Base-by-base conservation (phyloP, 2,797 vertebrate genomes). In the Babyrousa celebensis region DNA sequence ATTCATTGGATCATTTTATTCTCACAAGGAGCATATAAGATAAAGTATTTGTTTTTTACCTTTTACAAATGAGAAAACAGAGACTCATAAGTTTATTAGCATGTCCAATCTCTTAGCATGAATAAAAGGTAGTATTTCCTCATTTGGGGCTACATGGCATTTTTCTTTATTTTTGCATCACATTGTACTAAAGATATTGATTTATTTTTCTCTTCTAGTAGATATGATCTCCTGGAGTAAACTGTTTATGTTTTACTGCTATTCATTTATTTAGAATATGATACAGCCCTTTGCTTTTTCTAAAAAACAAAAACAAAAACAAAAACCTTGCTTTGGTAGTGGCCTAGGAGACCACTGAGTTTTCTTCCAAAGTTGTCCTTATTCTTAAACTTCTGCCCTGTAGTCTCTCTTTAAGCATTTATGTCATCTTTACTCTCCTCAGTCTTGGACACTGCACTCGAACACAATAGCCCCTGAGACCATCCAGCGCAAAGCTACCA, bases 61-160 rank as follows among this genome's bases (percentile, higher is more conserved):
- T 67, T 91, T 90, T 43, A 62, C 11, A 91, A 75, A 52, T 67
- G 14, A 95, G 71, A 52, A 80, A 95, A 84, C 1, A 6, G 12
- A 85, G 14, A 58, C 3, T 67, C 12, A 23, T 21, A n/a, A 2
- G 1, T 58, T 77, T 72, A 52, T 84, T 92, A 48, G 79, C 79
- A 71, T 63, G 4, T 32, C 11, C 32, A 20, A 18, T 5, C n/a
- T 87, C 20, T 48, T 77, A 25, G 10, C 88, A 32, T 86, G 72
- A 86, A 93, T 63, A 82, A 71, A 60, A 54, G 65, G 10, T 48
- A 27, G 15, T 43, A 89, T 83, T 77, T 89, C 17, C 36, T 96
- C 54, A 68, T 89, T 91, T 83, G 58, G 6, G 8, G 52, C 3
- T 82, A 63, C n/a, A 27, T 16, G 14, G 4, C 7, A 27, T 29